Evolutionary conservation across 2,113 vertebrate species (phyloP), one percentile per base, ranked within the genome.

Genomic region (Xerus inauris): DNA sequence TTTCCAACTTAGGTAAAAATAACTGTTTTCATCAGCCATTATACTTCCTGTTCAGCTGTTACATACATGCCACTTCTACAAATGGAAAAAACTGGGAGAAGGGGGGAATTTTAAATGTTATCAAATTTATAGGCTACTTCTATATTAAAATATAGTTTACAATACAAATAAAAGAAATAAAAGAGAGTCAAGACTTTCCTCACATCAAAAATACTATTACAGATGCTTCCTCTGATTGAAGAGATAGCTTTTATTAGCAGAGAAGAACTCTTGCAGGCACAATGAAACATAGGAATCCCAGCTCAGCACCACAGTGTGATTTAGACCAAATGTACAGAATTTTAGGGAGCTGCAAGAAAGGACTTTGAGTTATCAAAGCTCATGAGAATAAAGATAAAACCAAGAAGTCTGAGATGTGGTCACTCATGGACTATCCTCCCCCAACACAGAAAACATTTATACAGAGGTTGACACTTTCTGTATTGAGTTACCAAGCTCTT

Each of bases 1-100:
- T 95, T 95, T 84, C 89, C 80, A 77, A 32, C 30, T 62, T 85
- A 62, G 76, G 87, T 85, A 89, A 92, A 98, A 97, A 96, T 80
- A 95, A 65, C 72, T 88, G 24, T 79, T 92, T 93, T 96, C 93
- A 94, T 93, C 80, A 94, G 51, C 83, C 75, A 89, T 86, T 71
- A 73, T 30, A 89, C 65, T 94, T 93, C 79, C 75, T 76, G 40
- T 95, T 87, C 83, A 89, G 69, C 3, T 87, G 87, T 54, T 76
- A 81, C 22, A 64, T 62, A 86, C 19, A 81, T 12, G 62, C 17
- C 38, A 57, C 71, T 91, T 94, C 89, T 90, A 79, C 57, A 73
- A 89, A 72, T 71, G 82, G 77, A 84, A 96, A 96, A 51, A 94
- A 97, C 35, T 73, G 62, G 24, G 32, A 32, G 45, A n/a, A 8